Evolutionary conservation across 2,113 vertebrate genomes (phyloP), one percentile per base, ranked within the genome.

Genomic region (Daubentonia madagascariensis): DNA sequence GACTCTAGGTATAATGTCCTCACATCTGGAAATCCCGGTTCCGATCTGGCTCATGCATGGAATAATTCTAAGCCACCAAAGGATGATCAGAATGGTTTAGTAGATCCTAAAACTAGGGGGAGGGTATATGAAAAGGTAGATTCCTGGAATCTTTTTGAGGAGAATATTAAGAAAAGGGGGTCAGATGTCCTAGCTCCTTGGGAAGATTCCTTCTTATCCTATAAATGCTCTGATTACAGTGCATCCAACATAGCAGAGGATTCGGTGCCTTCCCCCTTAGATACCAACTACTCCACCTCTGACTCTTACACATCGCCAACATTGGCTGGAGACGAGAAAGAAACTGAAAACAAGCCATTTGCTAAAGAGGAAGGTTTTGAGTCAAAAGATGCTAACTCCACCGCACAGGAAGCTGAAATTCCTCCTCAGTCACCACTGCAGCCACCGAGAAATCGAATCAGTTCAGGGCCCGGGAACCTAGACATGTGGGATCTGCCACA

Each of bases 211-310:
- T 99, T 99, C 91, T 97, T 99, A 48, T 96, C 98, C 13, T 99
- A 98, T 83, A 99, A 98, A 96, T 98, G 93, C 54, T 96, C 98
- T 0, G 98, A 99, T 86, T 98, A 99, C 57, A 98, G 97, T 22
- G 92, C 98, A 16, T 98, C 98, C 93, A 98, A 98, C 48, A 11
- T 95, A 75, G 97, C 57, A 1, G 98, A 98, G 93, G 99, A 98
- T 85, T 97, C 98, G 1, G 95, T 98, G 97, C 96, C 99, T 96
- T 99, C 99, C 85, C 98, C 99, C 72, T 98, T 98, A 93, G 99
- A 99, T 57, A 99, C 99, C 91, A 99, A 99, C 96, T 99, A 99
- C 79, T 99, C 99, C 89, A 99, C 99, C 0, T 99, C 99, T 96
- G 99, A 99, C 85, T 99, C 99, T 30, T 98, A 98, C 23, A 23